Evolutionary conservation across 1,140 invertebrate genomes (phyloP).

Genomic region (Lepidurus arcticus): DNA sequence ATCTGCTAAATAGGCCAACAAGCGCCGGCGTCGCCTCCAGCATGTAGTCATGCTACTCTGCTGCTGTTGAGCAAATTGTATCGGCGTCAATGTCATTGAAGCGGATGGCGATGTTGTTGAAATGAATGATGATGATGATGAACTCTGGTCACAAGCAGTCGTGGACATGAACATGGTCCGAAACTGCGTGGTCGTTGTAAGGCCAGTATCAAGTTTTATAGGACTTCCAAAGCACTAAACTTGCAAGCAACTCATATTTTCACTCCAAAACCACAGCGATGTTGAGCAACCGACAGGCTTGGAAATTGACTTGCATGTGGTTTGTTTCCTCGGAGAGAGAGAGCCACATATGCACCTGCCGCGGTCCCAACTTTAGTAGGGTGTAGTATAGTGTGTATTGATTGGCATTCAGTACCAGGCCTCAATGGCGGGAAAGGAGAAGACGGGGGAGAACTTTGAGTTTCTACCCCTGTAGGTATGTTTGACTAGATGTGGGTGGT

Average conservation of each 20-base stretch:
- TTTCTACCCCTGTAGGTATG: background rate
- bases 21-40: slow-evolving; percentile 3
- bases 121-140: background rate
- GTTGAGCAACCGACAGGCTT: background rate
- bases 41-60: background rate
- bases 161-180: background rate
- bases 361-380: background rate
- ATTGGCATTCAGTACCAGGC: slow-evolving; percentile 12
- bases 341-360: no score
- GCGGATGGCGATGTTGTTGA: background rate
- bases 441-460: background rate
- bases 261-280: background rate
- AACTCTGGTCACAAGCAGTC: background rate
- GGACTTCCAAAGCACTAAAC: no score
- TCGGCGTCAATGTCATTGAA: background rate
- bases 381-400: background rate
- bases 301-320: background rate
- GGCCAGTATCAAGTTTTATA: no score
- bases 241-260: no score
- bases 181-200: background rate
- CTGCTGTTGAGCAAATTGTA: background rate
- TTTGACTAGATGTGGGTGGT: background rate
- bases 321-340: background rate
- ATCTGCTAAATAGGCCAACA: background rate
- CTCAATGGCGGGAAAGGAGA: background rate